A percentile compares a stretch with the other conserved stretches of the same genome.
phyloP scores from a whole-genome alignment of 2,113 vertebrate species.

The Psettodes erumei region DNA sequence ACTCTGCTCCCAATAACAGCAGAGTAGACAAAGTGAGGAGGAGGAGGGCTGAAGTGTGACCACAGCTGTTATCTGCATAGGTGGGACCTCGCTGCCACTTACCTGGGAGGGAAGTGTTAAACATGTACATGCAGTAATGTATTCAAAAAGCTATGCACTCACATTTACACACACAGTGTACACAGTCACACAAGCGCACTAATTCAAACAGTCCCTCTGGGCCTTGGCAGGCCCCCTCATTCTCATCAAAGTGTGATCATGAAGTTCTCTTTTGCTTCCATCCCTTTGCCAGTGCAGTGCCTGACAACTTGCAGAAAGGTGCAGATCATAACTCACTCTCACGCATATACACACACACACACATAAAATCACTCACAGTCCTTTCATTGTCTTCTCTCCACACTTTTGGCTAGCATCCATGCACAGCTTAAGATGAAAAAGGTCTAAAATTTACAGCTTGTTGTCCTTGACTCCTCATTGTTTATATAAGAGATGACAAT shows the following conservation, averaged over 20 bases:
- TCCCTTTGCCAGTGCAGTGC: slow-evolving; percentile 20
- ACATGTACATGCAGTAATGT: background rate
- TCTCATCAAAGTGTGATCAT: slow-evolving; percentile 51
- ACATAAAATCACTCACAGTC: slow-evolving; percentile 34
- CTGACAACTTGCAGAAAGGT: slow-evolving; percentile 59
- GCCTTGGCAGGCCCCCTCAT: slow-evolving; percentile 36
- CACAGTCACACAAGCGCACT: slow-evolving; percentile 12
- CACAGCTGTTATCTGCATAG: slow-evolving; percentile 22
- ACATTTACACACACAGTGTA: slow-evolving; percentile 12
- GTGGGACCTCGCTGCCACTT: slow-evolving; percentile 4
- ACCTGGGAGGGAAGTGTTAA: slow-evolving; percentile 3
- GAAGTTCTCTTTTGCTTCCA: slow-evolving; percentile 38
- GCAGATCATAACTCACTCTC: slow-evolving; percentile 55
- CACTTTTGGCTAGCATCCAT: slow-evolving; percentile 41
- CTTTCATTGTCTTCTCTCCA: slow-evolving; percentile 44
- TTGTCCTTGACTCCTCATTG: slow-evolving; percentile 21
- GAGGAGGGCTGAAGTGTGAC: slow-evolving; percentile 14
- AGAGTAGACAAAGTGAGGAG: slow-evolving; percentile 14
- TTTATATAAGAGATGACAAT: slow-evolving; percentile 22
- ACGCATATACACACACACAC: too few species aligned
- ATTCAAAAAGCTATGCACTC: slow-evolving; percentile 18
- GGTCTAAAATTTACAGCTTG: slow-evolving; percentile 32
- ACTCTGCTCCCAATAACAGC: slow-evolving; percentile 35
- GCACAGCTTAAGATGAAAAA: slow-evolving; percentile 29
- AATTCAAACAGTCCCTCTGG: slow-evolving; percentile 13